phyloP scores from a whole-genome alignment of 2,797 vertebrate genomes.

The Rhadinocentrus ornatus region DNA sequence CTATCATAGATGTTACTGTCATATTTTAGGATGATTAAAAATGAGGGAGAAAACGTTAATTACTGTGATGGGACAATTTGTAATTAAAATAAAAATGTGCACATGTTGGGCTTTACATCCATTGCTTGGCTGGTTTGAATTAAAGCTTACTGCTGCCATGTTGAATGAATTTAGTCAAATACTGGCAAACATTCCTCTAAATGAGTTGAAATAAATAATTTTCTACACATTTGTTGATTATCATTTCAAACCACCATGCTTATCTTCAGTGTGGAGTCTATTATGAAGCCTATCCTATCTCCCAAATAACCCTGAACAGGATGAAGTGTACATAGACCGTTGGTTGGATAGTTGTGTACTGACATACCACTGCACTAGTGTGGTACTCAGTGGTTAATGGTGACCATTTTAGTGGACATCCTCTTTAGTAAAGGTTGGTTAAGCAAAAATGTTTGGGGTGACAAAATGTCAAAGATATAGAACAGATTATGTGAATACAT shows the following conservation, averaged over 20 bases:
- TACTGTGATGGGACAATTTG: neutral
- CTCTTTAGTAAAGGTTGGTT: neutral
- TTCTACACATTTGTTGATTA: slow-evolving; percentile 15
- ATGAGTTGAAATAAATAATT: neutral
- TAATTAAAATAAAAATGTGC: slow-evolving; percentile 13
- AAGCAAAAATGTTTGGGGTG: neutral
- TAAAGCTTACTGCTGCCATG: slow-evolving; percentile 1
- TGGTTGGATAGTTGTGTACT: neutral
- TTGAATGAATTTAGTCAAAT: slow-evolving; percentile 3
- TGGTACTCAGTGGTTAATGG: too few species aligned
- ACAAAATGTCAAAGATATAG: neutral
- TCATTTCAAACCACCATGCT: slow-evolving; percentile 11
- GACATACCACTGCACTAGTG: too few species aligned
- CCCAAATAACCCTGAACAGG: neutral
- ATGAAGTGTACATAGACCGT: neutral
- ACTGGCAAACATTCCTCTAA: slow-evolving; percentile 6
- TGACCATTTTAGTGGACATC: neutral
- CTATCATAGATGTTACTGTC: neutral
- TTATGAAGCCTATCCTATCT: neutral
- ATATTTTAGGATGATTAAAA: slow-evolving; percentile 2
- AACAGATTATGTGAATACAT: neutral
- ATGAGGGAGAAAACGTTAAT: slow-evolving; percentile 4
- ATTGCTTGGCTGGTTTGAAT: slow-evolving; percentile 13
- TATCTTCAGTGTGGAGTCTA: neutral
- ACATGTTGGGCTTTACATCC: neutral